These are phyloP conservation scores for Malthinus seriepunctatus DNA, from an alignment of 2,888 invertebrate species.

Conservation along the genomic window DNA sequence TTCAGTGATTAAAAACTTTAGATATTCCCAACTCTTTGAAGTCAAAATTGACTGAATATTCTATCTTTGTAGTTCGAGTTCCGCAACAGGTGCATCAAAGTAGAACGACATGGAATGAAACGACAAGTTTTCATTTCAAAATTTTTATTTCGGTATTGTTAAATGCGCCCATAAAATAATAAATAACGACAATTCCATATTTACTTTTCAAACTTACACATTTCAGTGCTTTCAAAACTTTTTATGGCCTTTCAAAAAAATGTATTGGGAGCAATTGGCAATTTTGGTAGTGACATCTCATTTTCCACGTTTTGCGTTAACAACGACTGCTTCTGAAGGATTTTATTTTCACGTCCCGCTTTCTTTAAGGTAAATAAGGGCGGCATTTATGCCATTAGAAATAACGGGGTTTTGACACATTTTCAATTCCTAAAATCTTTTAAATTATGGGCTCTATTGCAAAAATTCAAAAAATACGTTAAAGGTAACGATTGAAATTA, in stretches of 20 bases:
- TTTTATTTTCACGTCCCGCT: no score
- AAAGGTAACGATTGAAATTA: no score
- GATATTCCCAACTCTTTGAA: constrained; percentile 22
- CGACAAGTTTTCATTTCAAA: constrained; percentile 18
- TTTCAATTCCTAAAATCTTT: no score
- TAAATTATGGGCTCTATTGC: no score
- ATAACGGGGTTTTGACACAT: no score
- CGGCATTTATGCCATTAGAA: no score
- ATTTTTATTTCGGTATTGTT: not conserved
- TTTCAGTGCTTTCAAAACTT: no score
- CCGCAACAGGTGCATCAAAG: constrained; percentile 30
- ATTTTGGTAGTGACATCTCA: constrained; percentile 1
- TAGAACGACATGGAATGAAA: constrained; percentile 11
- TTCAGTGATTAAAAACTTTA: constrained; percentile 27
- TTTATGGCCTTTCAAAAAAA: not conserved
- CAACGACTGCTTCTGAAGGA: no score
- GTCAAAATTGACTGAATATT: constrained; percentile 29
- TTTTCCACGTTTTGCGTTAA: not conserved
- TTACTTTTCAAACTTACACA: no score
- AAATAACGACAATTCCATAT: not conserved
- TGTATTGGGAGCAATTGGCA: not conserved
- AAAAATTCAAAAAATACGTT: no score
- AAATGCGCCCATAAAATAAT: not conserved
- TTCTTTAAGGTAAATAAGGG: no score
- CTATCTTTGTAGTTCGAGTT: constrained; percentile 25